Evolutionary conservation across 2,888 invertebrate genomes (phyloP), one percentile per base, ranked within the genome.

Genomic region (Dryadula phaetusa): DNA sequence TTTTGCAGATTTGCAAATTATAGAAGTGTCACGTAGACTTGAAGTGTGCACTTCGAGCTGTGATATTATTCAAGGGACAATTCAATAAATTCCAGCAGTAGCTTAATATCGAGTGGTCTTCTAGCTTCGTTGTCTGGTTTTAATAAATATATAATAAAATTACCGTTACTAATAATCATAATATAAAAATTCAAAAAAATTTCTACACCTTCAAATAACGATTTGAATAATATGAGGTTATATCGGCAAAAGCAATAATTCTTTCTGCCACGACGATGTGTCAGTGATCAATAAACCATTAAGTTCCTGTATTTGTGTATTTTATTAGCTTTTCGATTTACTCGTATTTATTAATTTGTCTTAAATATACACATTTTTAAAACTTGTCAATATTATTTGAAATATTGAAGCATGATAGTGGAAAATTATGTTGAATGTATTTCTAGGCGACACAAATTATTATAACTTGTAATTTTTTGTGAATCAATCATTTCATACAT

Each of bases 211-310:
- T 49, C 1, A 28, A 16, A 28, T 10, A 10, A 49, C 25, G 49
- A n/a, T 49, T 49, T n/a, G 25, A 49, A 28, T 28, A 49, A 28
- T 10, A 25, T 28, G n/a, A 49, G 25, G 16, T 49, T 28, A 49
- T 28, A 49, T 49, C 8, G 49, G 28, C 28, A 49, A 28, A 49
- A 28, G 49, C 28, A 28, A 49, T 49, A 49, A 28, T 28, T 49
- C 49, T 49, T 49, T 10, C 49, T n/a, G 49, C 28, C 49, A 49
- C 49, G n/a, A 12, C 16, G 2, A 16, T 49, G 49, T 28, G 49
- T 49, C 49, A 28, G 49, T 25, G 7, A 49, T 28, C 49, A 49
- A 49, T 49, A 28, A 49, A 49, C 25, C 28, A 49, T 28, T 28
- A 49, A 49, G 25, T 49, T 6, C 14, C 25, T 28, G 14, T 28